Evolutionary conservation across 2,113 vertebrate genomes (phyloP), one percentile per base, ranked within the genome.

Genomic region (Osmerus mordax): DNA sequence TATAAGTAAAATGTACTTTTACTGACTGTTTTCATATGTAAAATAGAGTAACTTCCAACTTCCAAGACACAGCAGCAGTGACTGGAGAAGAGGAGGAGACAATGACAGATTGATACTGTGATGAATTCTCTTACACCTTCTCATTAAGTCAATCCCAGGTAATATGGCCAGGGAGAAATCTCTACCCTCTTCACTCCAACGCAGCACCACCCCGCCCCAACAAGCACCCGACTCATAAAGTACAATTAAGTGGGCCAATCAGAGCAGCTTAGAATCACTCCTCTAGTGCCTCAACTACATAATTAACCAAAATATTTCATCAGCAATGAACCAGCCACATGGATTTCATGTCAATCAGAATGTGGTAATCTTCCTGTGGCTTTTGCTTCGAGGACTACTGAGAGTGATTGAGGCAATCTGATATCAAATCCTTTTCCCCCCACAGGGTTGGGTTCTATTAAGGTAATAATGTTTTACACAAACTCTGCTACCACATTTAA

Each of bases 241-340:
- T 87, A 91, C 90, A 92, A 92, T 91, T 92, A 92, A 91, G 88
- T 89, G 89, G 86, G 88, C 89, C 91, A 92, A 92, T 92, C 91
- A 92, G 86, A 91, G 85, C 70, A 88, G 90, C 89, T 90, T 91
- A 88, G 88, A 90, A 88, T 90, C 87, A 88, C 89, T 88, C 85
- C 83, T 91, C 87, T 84, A 77, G 86, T 81, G 83, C 89, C 81
- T 89, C 80, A 75, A 90, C 88, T 86, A 75, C 79, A 88, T 91
- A 91, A 92, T 92, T 90, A 91, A 92, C 88, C 89, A 90, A 91
- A 91, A 91, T 91, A 91, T 88, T 90, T 90, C 89, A 91, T 92
- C 89, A 90, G 84, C 80, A 74, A 81, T 79, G 81, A 88, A 87
- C 86, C 87, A 85, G 86, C 81, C 86, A 65, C 79, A 72, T 81